Percentiles rank a stretch among this genome's conserved stretches.
These are phyloP conservation scores for Trachelus iudaicus DNA, from an alignment of 2,888 invertebrate genomes.

Conservation along the genomic window DNA sequence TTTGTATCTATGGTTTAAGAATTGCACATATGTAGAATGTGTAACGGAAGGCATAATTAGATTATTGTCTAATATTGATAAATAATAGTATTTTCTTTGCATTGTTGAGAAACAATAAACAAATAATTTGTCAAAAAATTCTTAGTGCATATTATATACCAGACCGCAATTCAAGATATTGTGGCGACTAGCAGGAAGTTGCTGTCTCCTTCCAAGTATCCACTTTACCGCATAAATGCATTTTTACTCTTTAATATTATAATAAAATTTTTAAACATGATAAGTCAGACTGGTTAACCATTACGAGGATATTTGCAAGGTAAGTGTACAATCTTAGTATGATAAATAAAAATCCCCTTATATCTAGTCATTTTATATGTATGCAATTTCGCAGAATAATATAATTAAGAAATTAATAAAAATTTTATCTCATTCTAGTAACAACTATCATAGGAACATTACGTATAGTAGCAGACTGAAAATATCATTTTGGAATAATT, in stretches of 20 bases:
- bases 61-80: background rate
- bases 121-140: background rate
- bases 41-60: background rate
- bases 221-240: background rate
- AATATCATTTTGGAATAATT: background rate
- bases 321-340: background rate
- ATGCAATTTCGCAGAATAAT: background rate
- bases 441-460: background rate
- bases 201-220: background rate
- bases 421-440: background rate
- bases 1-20: background rate
- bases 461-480: background rate
- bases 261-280: background rate
- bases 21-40: background rate
- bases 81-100: background rate
- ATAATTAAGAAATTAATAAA: background rate
- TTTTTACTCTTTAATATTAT: background rate
- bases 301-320: background rate
- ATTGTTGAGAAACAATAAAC: background rate
- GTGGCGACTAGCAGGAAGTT: background rate
- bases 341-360: background rate
- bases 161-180: background rate
- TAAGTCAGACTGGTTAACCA: background rate
- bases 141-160: background rate
- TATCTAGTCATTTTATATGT: background rate